phyloP scores from a whole-genome alignment of 1,140 invertebrate species.

The Drosophila sproati region DNA sequence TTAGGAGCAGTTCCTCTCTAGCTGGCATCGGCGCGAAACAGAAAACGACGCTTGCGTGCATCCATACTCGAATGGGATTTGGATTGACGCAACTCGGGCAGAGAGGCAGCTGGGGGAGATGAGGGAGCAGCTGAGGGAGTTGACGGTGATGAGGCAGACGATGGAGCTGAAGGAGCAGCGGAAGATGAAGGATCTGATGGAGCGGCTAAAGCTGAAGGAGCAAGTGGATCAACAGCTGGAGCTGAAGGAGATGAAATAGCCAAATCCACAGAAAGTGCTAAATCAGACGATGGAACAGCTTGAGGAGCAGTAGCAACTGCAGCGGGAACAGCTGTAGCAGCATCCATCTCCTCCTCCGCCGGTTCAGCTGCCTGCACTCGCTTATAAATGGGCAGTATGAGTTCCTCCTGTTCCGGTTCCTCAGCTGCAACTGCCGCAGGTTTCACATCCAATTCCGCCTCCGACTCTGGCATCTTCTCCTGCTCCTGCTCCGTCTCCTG shows the following conservation, averaged over 20 bases:
- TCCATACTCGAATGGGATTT: constrained; percentile 60
- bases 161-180: too few relatives aligned
- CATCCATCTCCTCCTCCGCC: constrained; percentile 20
- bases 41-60: constrained; percentile 81
- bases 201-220: too few relatives aligned
- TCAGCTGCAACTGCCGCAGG: constrained; percentile 6
- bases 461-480: background rate
- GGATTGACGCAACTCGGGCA: constrained; percentile 26
- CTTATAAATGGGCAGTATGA: constrained; percentile 77
- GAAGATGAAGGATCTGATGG: too few relatives aligned
- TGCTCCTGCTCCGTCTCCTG: background rate
- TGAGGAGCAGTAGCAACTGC: too few relatives aligned
- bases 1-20: constrained; percentile 34
- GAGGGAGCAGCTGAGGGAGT: background rate
- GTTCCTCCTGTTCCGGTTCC: constrained; percentile 41
- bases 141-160: background rate
- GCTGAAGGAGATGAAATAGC: too few relatives aligned
- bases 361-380: constrained; percentile 56
- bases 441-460: background rate
- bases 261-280: too few relatives aligned
- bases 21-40: constrained; percentile 80
- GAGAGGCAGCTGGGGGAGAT: background rate
- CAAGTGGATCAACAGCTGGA: too few relatives aligned
- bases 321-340: background rate
- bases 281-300: too few relatives aligned